Percentiles rank a stretch among this genome's conserved stretches.
Conservation (phyloP, 2,888 invertebrate genomes). For the Drosophila falleni region DNA sequence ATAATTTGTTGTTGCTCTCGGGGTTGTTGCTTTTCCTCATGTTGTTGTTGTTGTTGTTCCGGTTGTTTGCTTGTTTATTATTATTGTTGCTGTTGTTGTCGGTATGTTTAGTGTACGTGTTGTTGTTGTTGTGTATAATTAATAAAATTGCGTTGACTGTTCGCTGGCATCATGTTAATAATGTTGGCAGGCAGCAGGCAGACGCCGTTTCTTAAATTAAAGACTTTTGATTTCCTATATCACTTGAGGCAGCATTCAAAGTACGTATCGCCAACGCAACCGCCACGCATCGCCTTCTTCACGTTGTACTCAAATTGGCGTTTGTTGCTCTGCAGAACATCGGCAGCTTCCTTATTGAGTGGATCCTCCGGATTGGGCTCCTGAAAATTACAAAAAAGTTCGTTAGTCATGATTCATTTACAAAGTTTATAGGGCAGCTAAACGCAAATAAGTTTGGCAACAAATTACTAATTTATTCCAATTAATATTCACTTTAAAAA, state of each 20-base stretch:
- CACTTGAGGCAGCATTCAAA: conserved; percentile 98
- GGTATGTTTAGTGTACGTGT: conserved; percentile 45
- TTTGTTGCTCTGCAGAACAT: conserved; percentile 97
- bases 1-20: conserved; percentile 62
- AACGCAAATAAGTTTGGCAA: too few species aligned
- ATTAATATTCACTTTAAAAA: too few species aligned
- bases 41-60: conserved; percentile 10
- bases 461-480: too few species aligned
- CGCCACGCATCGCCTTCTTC: conserved; percentile 97
- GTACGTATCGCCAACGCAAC: conserved; percentile 96
- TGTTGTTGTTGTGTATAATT: conserved; percentile 71
- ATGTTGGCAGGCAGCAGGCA: conserved; percentile 71
- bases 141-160: conserved; percentile 83
- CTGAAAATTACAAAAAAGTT: conserved; percentile 85
- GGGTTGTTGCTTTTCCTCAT: conserved; percentile 8
- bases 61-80: conserved; percentile 24
- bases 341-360: conserved; percentile 98
- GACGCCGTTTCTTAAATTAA: conserved; percentile 85
- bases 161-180: conserved; percentile 40
- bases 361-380: conserved; percentile 99
- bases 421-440: background rate
- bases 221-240: conserved; percentile 86
- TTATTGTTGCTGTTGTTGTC: conserved; percentile 22
- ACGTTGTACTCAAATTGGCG: conserved; percentile 98
- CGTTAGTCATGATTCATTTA: background rate